Conservation (phyloP, 2,888 invertebrate species). For the Eurytoma adleriae region DNA sequence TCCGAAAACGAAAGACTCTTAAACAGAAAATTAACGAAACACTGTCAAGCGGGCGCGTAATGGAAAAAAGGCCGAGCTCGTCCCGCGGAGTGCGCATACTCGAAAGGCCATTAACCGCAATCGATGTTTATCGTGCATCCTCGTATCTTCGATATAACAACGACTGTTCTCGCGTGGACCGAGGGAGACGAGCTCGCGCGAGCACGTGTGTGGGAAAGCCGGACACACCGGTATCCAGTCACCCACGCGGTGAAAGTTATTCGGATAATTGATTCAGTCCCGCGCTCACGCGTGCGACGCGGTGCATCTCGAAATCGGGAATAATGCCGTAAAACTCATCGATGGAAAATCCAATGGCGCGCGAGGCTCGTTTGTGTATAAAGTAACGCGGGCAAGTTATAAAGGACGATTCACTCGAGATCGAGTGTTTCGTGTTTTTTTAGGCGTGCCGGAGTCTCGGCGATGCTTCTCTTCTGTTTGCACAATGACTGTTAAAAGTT, state of each 20-base stretch:
- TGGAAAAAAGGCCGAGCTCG: background rate
- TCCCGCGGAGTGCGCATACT: background rate
- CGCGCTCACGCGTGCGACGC: slow-evolving; percentile 65
- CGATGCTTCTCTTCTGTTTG: slow-evolving; percentile 37
- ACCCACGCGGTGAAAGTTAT: slow-evolving; percentile 74
- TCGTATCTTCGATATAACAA: slow-evolving; percentile 2
- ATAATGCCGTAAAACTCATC: slow-evolving; percentile 17
- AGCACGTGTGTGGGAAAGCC: slow-evolving; percentile 64
- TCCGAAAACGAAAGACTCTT: background rate
- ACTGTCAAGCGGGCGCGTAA: background rate
- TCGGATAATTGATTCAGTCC: slow-evolving; percentile 69
- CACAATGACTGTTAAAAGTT: slow-evolving; percentile 47
- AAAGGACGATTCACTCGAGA: slow-evolving; percentile 18
- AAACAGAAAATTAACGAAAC: slow-evolving; percentile 10
- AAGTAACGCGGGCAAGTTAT: background rate
- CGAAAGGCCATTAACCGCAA: slow-evolving; percentile 33
- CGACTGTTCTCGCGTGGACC: background rate
- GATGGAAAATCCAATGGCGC: slow-evolving; percentile 26
- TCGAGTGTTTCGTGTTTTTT: slow-evolving; percentile 47
- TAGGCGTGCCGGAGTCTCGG: slow-evolving; percentile 34
- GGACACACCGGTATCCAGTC: slow-evolving; percentile 67
- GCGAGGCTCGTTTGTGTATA: background rate
- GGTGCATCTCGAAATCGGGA: background rate
- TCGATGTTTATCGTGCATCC: slow-evolving; percentile 32
- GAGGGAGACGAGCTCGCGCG: background rate